Base-by-base conservation (phyloP, 1,140 invertebrate species). In the Rhagoletis pomonella region DNA sequence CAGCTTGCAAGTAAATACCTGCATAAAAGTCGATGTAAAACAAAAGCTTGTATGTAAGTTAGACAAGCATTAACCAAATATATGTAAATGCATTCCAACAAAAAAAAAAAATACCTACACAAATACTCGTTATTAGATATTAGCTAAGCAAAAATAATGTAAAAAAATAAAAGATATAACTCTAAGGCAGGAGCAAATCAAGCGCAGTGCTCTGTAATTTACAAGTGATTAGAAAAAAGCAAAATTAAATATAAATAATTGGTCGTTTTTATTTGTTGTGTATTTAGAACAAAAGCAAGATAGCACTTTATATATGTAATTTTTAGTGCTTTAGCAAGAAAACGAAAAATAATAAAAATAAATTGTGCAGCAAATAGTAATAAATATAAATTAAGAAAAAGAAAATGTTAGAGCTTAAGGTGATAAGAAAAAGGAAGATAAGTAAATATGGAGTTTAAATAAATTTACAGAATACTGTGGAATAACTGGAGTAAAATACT, bases 51-150 rank as follows among this genome's bases (percentile, higher is more conserved):
- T 62, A 62, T 3, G 17, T 55, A 67, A 67, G 69, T 44, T 77
- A 50, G 50, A 55, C 2, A 17, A 50, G 10, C 29, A 62, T 19
- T 29, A 67, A 67, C 4, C 50, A 55, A 6, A 55, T 55, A 55
- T 55, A 19, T 6, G 6, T 67, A 67, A 29, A 7, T 77, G 47
- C 55, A 17, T 55, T 17, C 14, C 50, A 17, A 44, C 12, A 47
- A 55, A n/a, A 14, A 39, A 14, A 17, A 17, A 81, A 19, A 50
- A 81, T 55, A 55, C 17, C 47, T 55, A 81, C 47, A 81, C 14
- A 81, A 81, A 81, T 55, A 81, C 47, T 81, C 73, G 44, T 55
- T 17, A n/a, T n/a, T n/a, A n/a, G 9, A 50, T n/a, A 10, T 81
- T n/a, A 55, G 44, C 42, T 69, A 55, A 81, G 73, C 44, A 55